These are phyloP conservation scores for Chiridota heheva DNA, from an alignment of 35 echinoderm and acorn worm genomes.

Conservation along the genomic window DNA sequence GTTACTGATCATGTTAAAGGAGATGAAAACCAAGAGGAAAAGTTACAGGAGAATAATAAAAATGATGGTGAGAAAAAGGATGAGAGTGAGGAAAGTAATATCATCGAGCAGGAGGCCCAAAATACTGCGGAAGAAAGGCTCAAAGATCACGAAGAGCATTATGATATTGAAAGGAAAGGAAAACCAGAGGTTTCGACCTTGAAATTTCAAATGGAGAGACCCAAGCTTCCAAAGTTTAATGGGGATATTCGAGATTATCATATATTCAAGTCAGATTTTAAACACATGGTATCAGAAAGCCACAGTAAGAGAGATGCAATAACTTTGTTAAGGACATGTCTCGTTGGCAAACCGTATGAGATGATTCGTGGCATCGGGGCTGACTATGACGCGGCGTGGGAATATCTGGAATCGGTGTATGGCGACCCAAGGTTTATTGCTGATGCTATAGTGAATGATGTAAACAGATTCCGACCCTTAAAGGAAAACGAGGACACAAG, in stretches of 20 bases:
- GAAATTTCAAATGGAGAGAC: conserved; percentile 47
- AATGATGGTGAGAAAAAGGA: no score
- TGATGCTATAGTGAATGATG: conserved; percentile 52
- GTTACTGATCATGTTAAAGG: conserved; percentile 23
- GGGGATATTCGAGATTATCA: conserved; percentile 65
- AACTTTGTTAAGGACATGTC: conserved; percentile 12
- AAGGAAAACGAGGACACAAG: conserved; percentile 31
- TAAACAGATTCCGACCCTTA: conserved; percentile 51
- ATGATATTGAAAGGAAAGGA: background rate
- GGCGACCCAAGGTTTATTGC: conserved; percentile 65
- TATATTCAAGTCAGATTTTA: conserved; percentile 61
- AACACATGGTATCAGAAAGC: background rate
- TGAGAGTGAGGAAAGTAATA: no score
- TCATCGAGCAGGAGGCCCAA: no score
- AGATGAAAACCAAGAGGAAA: background rate
- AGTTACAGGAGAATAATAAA: no score
- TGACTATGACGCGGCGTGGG: conserved; percentile 64
- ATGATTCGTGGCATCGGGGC: conserved; percentile 57
- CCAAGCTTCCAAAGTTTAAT: conserved; percentile 61
- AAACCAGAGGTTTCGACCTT: background rate
- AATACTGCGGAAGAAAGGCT: background rate
- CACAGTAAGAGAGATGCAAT: conserved; percentile 62
- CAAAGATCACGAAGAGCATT: background rate
- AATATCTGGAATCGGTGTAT: conserved; percentile 60
- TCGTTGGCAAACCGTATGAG: conserved; percentile 50